Conservation (phyloP, 1,140 invertebrate species). For the Gonioctena quinquepunctata region DNA sequence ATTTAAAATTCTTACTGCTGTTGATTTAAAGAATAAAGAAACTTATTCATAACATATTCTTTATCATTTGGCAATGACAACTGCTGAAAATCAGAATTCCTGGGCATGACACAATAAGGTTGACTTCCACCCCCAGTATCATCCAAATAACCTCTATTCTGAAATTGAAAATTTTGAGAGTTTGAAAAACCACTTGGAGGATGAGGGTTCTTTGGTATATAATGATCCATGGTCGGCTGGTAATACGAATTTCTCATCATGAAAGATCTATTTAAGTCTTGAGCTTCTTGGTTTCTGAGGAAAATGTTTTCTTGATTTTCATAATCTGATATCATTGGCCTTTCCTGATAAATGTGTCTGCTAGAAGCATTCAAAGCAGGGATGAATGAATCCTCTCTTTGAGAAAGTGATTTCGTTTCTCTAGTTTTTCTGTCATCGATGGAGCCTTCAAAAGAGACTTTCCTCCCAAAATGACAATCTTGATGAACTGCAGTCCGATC, state of each 20-base stretch:
- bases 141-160: neutral
- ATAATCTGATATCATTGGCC: neutral
- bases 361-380: neutral
- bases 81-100: neutral
- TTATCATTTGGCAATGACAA: neutral
- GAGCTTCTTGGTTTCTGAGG: neutral
- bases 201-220: neutral
- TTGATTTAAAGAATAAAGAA: slow-evolving; percentile 1
- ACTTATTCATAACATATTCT: slow-evolving; percentile 12
- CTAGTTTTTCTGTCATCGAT: neutral
- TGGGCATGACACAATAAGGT: neutral
- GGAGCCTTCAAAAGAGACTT: neutral
- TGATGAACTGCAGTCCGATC: too few species aligned
- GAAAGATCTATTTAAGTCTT: neutral
- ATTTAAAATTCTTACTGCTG: too few species aligned
- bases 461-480: neutral
- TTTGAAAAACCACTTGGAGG: neutral
- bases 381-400: neutral
- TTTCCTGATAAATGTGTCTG: neutral
- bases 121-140: neutral
- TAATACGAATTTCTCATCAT: neutral
- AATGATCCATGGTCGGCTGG: neutral
- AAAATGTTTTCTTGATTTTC: neutral
- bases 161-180: neutral
- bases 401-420: neutral